Evolutionary conservation across 2,113 vertebrate species (phyloP), one percentile per base, ranked within the genome.

Genomic region (Speoplatyrhinus poulsoni): DNA sequence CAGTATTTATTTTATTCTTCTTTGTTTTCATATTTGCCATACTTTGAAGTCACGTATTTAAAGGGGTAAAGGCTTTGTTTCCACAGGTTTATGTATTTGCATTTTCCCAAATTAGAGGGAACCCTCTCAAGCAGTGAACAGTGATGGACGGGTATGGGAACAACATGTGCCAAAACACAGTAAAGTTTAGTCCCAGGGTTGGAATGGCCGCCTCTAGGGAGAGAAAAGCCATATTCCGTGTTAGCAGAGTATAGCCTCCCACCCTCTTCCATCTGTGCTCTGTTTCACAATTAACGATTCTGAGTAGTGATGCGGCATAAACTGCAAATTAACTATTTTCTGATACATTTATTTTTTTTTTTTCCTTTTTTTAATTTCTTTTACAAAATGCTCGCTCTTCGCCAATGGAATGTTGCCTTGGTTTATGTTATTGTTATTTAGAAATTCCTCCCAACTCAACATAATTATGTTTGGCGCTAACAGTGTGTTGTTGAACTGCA

Each of bases 161-260:
- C 76, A 76, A 81, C 46, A 79, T 26, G 67, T 80, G 1, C 53
- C 46, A 32, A 68, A 89, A 85, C 81, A 88, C 86, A 87, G 55
- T 71, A 62, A 62, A 86, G 88, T 87, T 91, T 90, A 85, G 62
- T 82, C 76, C 58, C 47, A 56, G 74, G 72, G 80, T 73, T 81
- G 79, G 78, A 77, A 46, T 49, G 73, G 67, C 55, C 62, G 76
- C 68, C 80, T 78, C 67, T 47, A 53, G 59, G 70, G 73, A 89
- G 80, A 77, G 74, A 46, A 54, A 72, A 73, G 67, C 53, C 66
- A 66, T 66, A 70, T 73, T 70, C 64, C 32, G 60, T 69, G 75
- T 60, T 12, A 9, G 60, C 49, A 15, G 16, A 32, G 26, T 32
- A 26, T 26, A 75, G 65, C 60, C 49, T 70, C 72, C 76, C 66